These are phyloP conservation scores for Pseudolycoriella hygida DNA, from an alignment of 2,888 invertebrate genomes.

Conservation along the genomic window DNA sequence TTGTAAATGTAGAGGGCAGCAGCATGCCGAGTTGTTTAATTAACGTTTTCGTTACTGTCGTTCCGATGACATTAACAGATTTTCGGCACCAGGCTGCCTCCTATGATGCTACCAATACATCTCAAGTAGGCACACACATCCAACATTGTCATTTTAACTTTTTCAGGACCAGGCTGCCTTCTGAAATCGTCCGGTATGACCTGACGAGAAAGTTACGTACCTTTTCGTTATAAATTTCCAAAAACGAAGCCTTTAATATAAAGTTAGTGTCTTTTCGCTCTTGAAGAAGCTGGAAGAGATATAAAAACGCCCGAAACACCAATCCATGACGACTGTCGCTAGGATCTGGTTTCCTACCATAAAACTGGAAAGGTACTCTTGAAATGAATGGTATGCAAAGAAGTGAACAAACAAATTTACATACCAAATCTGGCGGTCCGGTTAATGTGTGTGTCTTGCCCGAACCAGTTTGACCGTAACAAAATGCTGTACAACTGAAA, in stretches of 20 bases:
- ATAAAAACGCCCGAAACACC: conserved; percentile 77
- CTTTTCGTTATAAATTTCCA: conserved; percentile 96
- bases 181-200: no score
- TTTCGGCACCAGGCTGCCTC: no score
- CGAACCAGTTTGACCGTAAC: conserved; percentile 88
- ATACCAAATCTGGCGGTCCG: conserved; percentile 72
- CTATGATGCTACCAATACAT: no score
- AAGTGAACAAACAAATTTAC: neutral
- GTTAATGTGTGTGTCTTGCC: conserved; percentile 93
- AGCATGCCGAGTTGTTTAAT: no score
- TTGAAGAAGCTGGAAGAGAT: conserved; percentile 69
- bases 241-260: conserved; percentile 77
- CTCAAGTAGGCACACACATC: no score
- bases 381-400: neutral
- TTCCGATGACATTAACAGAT: no score
- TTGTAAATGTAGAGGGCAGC: no score
- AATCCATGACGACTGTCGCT: conserved; percentile 66
- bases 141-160: no score
- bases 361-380: conserved; percentile 7
- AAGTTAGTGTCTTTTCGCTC: conserved; percentile 61
- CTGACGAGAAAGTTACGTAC: no score
- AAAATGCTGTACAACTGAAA: conserved; percentile 85
- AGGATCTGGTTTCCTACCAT: conserved; percentile 34
- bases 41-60: no score
- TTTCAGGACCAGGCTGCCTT: no score